phyloP scores from a whole-genome alignment of 1,140 invertebrate genomes.

The Penaeus japonicus region DNA sequence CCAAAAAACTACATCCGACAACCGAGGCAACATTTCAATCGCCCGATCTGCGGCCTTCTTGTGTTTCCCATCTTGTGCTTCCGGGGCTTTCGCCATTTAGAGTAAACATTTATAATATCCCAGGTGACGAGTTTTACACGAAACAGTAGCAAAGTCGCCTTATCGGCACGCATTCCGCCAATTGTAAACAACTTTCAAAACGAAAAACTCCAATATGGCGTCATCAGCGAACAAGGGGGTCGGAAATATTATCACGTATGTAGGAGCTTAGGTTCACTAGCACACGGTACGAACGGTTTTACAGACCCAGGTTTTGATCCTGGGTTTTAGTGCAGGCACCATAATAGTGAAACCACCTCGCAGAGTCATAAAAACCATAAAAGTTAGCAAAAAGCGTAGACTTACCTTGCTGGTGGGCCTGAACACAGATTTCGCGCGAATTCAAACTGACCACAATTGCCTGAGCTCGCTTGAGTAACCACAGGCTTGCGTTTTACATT shows the following conservation, averaged over 20 bases:
- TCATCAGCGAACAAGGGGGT: constrained; percentile 19
- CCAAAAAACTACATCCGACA: constrained; percentile 48
- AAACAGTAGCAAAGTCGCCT: neutral
- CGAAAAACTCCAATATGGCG: constrained; percentile 49
- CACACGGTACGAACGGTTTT: constrained; percentile 10
- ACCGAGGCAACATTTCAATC: constrained; percentile 44
- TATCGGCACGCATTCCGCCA: neutral
- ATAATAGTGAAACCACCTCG: constrained; percentile 40
- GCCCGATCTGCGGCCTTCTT: constrained; percentile 4
- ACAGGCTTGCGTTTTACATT: neutral
- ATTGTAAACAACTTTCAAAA: constrained; percentile 34
- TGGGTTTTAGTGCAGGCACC: constrained; percentile 38
- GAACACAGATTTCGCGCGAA: constrained; percentile 54
- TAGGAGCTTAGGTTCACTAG: neutral
- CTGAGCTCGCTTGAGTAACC: constrained; percentile 27
- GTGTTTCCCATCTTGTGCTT: neutral
- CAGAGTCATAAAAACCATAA: constrained; percentile 50
- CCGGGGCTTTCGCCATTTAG: neutral
- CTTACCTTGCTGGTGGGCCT: constrained; percentile 47
- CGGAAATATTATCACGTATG: constrained; percentile 23
- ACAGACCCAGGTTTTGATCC: constrained; percentile 21
- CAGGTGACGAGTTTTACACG: constrained; percentile 32
- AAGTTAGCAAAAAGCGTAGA: constrained; percentile 43
- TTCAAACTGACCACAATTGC: constrained; percentile 51
- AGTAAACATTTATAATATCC: constrained; percentile 41